A percentile compares a stretch with the other conserved stretches of the same genome.
These are phyloP conservation scores for Myzus persicae DNA, from an alignment of 1,140 invertebrate species.

Conservation along the genomic window DNA sequence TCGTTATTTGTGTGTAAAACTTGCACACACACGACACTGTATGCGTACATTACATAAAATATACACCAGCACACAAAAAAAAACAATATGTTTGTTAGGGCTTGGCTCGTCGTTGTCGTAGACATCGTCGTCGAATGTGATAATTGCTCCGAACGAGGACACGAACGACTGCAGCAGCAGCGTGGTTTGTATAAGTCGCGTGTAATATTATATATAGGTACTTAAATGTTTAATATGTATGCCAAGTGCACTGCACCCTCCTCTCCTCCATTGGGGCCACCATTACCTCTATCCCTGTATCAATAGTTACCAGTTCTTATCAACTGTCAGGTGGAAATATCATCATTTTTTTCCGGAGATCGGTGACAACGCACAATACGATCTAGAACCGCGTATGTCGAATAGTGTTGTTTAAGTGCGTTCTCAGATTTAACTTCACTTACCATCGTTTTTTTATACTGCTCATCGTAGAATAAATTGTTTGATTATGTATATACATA, in stretches of 20 bases:
- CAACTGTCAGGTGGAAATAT: neutral
- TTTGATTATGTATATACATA: neutral
- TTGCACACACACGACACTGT: neutral
- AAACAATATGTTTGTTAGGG: slow-evolving; percentile 49
- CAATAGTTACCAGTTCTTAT: neutral
- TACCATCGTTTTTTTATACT: neutral
- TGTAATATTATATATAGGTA: neutral
- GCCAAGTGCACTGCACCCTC: neutral
- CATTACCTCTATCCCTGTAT: neutral
- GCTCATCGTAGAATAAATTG: neutral
- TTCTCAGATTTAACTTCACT: neutral
- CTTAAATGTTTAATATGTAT: neutral
- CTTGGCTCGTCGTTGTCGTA: slow-evolving; percentile 32
- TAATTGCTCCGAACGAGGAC: slow-evolving; percentile 56
- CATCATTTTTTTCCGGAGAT: neutral
- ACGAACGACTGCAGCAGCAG: slow-evolving; percentile 13
- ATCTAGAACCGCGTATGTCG: neutral
- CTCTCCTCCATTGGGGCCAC: neutral
- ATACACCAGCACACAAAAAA: neutral
- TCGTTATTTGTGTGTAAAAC: slow-evolving; percentile 6
- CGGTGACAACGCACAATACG: neutral
- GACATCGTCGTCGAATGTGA: slow-evolving; percentile 13
- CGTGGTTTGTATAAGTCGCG: neutral
- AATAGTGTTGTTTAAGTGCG: neutral
- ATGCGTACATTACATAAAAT: neutral